Conservation (phyloP, 2,113 vertebrate genomes). For the Rhinopithecus roxellana region DNA sequence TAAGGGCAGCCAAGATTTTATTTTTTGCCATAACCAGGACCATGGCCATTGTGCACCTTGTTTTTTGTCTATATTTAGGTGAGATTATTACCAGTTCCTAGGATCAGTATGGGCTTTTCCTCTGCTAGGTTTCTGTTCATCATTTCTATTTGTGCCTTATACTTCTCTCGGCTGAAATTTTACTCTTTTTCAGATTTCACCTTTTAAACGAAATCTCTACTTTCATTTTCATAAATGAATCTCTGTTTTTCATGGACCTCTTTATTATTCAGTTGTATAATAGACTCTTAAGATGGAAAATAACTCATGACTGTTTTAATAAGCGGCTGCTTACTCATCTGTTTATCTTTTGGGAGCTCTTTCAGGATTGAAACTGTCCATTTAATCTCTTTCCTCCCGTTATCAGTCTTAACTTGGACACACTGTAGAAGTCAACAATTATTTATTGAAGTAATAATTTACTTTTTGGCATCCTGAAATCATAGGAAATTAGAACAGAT, state of each 20-base stretch:
- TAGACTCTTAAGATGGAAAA: background rate
- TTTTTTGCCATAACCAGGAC: background rate
- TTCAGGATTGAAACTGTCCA: background rate
- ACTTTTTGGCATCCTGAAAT: background rate
- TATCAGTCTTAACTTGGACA: background rate
- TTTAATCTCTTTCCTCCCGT: background rate
- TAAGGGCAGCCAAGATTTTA: background rate
- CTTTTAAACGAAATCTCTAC: background rate
- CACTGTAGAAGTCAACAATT: background rate
- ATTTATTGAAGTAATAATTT: background rate
- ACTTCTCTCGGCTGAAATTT: background rate
- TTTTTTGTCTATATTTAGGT: background rate
- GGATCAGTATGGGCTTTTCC: background rate
- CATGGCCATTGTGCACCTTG: accelerated
- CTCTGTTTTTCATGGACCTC: background rate
- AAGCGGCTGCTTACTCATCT: background rate
- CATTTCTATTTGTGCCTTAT: background rate
- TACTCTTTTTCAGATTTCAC: background rate
- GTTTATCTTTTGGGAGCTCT: background rate
- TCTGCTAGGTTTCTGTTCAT: background rate
- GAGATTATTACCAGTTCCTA: background rate
- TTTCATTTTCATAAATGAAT: background rate
- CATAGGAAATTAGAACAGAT: background rate
- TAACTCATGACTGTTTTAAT: background rate
- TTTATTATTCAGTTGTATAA: background rate